Conservation (phyloP, 2,113 vertebrate species). For the Tetraodon nigroviridis region DNA sequence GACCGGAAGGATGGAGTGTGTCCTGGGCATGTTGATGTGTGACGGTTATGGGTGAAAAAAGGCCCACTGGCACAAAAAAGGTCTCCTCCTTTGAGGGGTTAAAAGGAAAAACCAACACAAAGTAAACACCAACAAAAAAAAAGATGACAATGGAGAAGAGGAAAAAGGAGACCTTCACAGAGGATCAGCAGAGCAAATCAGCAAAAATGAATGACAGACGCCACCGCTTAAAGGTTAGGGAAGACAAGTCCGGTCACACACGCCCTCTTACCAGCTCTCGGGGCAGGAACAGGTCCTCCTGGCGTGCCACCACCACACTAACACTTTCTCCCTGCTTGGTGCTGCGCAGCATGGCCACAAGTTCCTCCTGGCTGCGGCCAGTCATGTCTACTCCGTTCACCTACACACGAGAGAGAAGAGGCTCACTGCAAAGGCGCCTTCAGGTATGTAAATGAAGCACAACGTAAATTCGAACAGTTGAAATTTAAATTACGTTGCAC, state of each 20-base stretch:
- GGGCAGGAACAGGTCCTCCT: slow-evolving; percentile 87
- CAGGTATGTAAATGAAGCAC: too few relatives aligned
- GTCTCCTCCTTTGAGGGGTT: too few relatives aligned
- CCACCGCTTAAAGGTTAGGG: neutral
- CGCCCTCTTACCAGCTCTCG: slow-evolving; percentile 83
- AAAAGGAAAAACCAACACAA: slow-evolving; percentile 11
- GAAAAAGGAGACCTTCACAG: neutral
- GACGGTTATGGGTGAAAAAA: slow-evolving; percentile 17
- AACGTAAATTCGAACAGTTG: too few relatives aligned
- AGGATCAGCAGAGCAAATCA: neutral
- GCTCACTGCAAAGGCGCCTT: neutral
- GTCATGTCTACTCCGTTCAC: slow-evolving; percentile 90
- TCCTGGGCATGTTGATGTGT: slow-evolving; percentile 8
- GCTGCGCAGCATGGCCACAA: slow-evolving; percentile 91
- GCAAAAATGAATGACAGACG: neutral
- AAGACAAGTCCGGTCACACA: neutral
- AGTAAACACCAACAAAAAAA: slow-evolving; percentile 1
- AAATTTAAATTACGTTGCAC: too few relatives aligned
- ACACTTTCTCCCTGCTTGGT: slow-evolving; percentile 91
- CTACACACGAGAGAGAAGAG: slow-evolving; percentile 58
- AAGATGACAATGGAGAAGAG: neutral
- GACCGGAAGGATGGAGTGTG: slow-evolving; percentile 50
- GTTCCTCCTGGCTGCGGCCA: slow-evolving; percentile 87
- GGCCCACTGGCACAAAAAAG: neutral
- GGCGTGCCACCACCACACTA: slow-evolving; percentile 81